Evolutionary conservation across 2,888 invertebrate species (phyloP).

Genomic region (Octonoba sinensis): DNA sequence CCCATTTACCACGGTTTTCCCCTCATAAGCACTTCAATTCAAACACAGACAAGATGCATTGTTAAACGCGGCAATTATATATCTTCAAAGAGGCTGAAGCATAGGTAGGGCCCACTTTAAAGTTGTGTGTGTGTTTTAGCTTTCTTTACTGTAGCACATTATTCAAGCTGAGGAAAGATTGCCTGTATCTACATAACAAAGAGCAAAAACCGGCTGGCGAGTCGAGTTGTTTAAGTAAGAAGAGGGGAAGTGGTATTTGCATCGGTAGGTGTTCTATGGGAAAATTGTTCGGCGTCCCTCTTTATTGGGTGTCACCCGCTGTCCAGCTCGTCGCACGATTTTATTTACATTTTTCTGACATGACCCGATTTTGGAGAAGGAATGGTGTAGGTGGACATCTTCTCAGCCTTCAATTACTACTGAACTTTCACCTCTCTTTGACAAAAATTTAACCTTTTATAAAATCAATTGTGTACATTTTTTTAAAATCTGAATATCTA

Average conservation of each 20-base stretch:
- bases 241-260: conserved; percentile 3
- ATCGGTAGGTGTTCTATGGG: conserved; percentile 57
- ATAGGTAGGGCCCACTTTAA: conserved; percentile 28
- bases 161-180: conserved; percentile 6
- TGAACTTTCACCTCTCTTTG: conserved; percentile 39
- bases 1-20: conserved; percentile 32
- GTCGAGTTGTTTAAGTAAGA: background rate
- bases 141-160: conserved; percentile 20
- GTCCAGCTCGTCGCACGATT: conserved; percentile 55
- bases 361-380: conserved; percentile 44
- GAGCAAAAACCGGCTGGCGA: conserved; percentile 13
- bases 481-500: too few species aligned
- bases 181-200: conserved; percentile 50
- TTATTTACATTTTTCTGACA: conserved; percentile 43
- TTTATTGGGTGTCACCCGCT: conserved; percentile 52
- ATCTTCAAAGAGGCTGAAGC: conserved; percentile 31
- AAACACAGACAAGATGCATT: conserved; percentile 39
- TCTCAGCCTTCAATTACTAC: conserved; percentile 40
- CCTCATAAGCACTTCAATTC: conserved; percentile 19
- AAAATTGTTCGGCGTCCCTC: conserved; percentile 44
- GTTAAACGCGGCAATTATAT: conserved; percentile 50
- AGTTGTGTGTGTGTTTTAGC: conserved; percentile 44
- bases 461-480: too few species aligned
- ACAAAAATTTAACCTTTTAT: background rate
- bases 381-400: conserved; percentile 20